phyloP scores from a whole-genome alignment of 2,888 invertebrate species.

The Amitus sp. region DNA sequence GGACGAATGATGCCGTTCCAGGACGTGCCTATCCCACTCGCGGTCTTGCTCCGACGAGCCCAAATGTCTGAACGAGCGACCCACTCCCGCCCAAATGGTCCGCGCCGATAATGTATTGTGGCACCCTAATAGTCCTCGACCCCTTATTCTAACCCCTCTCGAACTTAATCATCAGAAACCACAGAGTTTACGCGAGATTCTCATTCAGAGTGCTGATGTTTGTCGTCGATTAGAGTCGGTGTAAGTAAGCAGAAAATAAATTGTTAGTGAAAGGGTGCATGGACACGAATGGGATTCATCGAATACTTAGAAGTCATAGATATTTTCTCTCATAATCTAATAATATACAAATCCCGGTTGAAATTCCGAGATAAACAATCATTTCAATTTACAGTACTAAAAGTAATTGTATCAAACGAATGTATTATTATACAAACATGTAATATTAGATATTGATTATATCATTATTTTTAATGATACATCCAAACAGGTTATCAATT shows the following conservation, averaged over 20 bases:
- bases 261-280: constrained; percentile 38
- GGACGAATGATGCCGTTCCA: constrained; percentile 45
- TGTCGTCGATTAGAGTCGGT: constrained; percentile 39
- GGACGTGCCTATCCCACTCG: constrained; percentile 50
- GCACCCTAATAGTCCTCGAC: constrained; percentile 55
- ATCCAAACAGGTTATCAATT: no score
- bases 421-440: no score
- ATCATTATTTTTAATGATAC: no score
- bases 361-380: no score
- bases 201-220: constrained; percentile 38
- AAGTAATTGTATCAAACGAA: no score
- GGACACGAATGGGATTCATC: no score
- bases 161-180: constrained; percentile 47
- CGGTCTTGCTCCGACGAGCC: constrained; percentile 63
- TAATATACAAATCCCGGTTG: no score
- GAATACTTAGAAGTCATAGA: no score
- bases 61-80: constrained; percentile 57
- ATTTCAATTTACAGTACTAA: no score
- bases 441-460: no score
- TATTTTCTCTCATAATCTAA: no score
- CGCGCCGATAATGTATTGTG: constrained; percentile 48
- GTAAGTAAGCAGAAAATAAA: constrained; percentile 38
- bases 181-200: constrained; percentile 42
- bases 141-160: constrained; percentile 56
- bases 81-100: constrained; percentile 59